phyloP scores from a whole-genome alignment of 2,888 invertebrate species.

The Phyllotreta cruciferae region DNA sequence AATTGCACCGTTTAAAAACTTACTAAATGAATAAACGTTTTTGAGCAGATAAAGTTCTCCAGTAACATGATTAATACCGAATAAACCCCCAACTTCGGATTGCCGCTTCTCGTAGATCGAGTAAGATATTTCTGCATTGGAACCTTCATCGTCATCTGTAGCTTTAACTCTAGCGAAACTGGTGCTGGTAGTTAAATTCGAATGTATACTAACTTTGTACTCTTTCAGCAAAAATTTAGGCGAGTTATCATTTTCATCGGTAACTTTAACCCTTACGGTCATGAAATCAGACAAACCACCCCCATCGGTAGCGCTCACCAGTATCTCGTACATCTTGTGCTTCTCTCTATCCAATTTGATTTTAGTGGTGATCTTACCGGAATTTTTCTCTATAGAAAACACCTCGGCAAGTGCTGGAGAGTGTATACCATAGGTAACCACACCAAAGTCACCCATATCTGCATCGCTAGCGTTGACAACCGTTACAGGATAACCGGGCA shows the following conservation, averaged over 20 bases:
- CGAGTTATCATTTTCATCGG: constrained; percentile 84
- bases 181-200: constrained; percentile 65
- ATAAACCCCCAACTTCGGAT: constrained; percentile 70
- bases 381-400: constrained; percentile 75
- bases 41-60: constrained; percentile 76
- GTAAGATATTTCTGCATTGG: constrained; percentile 76
- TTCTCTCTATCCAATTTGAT: constrained; percentile 76
- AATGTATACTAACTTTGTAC: constrained; percentile 77
- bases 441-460: constrained; percentile 80
- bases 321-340: constrained; percentile 74
- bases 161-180: constrained; percentile 73
- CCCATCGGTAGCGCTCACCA: constrained; percentile 82
- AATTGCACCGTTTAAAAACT: constrained; percentile 31
- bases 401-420: constrained; percentile 75
- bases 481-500: constrained; percentile 77
- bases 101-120: constrained; percentile 76
- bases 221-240: constrained; percentile 79
- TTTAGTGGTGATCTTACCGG: constrained; percentile 73
- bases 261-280: constrained; percentile 78
- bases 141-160: constrained; percentile 79
- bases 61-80: constrained; percentile 76
- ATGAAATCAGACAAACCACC: constrained; percentile 81
- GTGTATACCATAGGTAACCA: constrained; percentile 78
- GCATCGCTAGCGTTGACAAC: constrained; percentile 79
- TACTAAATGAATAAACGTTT: constrained; percentile 65